Percentiles rank a stretch among this genome's conserved stretches.
Conservation (phyloP, 2,888 invertebrate genomes). For the Dasysyrphus albostriatus region DNA sequence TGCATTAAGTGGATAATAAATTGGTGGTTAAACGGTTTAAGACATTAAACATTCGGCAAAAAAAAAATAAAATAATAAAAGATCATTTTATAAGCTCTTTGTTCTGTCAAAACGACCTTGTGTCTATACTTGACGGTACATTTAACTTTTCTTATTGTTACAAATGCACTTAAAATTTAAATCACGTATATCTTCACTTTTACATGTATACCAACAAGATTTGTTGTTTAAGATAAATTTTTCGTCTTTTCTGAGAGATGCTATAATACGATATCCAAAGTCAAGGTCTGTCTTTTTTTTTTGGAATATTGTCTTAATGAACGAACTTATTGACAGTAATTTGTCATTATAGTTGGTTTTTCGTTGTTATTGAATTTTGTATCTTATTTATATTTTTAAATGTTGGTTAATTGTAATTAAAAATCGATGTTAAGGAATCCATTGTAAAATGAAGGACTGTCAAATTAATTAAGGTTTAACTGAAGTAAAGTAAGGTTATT, state of each 20-base stretch:
- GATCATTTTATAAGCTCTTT: conserved; percentile 28
- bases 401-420: conserved; percentile 21
- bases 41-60: background rate
- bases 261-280: conserved; percentile 35
- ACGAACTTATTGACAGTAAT: background rate
- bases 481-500: background rate
- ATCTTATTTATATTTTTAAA: background rate
- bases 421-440: conserved; percentile 17
- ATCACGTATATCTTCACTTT: conserved; percentile 13
- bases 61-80: background rate
- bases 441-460: background rate
- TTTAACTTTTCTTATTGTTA: conserved; percentile 1
- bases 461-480: conserved; percentile 18
- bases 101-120: conserved; percentile 23
- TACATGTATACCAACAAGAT: background rate
- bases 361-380: conserved; percentile 1
- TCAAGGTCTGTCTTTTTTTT: conserved; percentile 16
- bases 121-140: conserved; percentile 1
- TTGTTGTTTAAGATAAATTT: background rate
- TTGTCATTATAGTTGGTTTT: background rate
- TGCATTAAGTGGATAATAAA: conserved; percentile 21
- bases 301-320: conserved; percentile 26
- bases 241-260: conserved; percentile 17
- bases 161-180: conserved; percentile 11
- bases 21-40: background rate